These are phyloP conservation scores for Myotis yumanensis DNA, from an alignment of 2,113 vertebrate genomes.

Conservation along the genomic window DNA sequence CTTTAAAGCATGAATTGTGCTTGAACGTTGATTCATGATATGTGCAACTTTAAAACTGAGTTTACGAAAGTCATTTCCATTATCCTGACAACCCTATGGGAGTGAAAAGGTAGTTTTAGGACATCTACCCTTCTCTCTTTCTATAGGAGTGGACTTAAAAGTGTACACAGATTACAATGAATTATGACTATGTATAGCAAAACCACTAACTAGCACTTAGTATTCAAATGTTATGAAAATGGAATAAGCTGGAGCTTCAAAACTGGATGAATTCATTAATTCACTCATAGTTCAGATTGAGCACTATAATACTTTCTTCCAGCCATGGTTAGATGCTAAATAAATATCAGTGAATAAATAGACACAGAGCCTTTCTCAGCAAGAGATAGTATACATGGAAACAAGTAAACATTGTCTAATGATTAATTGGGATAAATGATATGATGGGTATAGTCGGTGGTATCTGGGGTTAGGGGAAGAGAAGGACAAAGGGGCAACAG, in stretches of 20 bases:
- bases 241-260: neutral
- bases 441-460: neutral
- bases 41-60: neutral
- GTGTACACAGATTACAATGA: neutral
- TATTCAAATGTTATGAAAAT: neutral
- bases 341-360: neutral
- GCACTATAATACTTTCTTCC: neutral
- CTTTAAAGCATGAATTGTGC: neutral
- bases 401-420: neutral
- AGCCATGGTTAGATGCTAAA: neutral
- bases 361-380: neutral
- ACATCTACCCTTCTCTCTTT: neutral
- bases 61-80: neutral
- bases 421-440: neutral
- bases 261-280: neutral
- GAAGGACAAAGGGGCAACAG: neutral
- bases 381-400: neutral
- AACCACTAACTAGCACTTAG: neutral
- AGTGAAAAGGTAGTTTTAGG: neutral
- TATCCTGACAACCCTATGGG: neutral
- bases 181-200: neutral
- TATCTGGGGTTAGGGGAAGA: neutral
- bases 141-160: neutral
- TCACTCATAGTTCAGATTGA: neutral
- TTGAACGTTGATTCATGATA: neutral